Percentiles rank a stretch among this genome's conserved stretches.
Evolutionary conservation across 2,888 invertebrate genomes (phyloP).

Genomic region (Lacanobia oleracea): DNA sequence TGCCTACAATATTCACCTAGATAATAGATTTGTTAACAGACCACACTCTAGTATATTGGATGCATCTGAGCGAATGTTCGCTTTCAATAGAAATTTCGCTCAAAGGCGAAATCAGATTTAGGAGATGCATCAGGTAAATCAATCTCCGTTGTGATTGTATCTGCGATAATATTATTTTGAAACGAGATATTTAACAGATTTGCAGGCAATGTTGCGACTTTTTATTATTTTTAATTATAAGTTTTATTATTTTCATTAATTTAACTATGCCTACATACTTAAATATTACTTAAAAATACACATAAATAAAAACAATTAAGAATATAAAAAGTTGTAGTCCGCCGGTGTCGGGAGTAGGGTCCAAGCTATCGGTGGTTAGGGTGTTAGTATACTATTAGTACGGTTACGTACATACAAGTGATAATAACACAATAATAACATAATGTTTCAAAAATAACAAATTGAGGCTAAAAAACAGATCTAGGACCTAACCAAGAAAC

Average conservation of each 20-base stretch:
- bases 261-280: too few species aligned
- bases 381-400: too few species aligned
- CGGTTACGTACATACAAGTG: too few species aligned
- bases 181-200: background rate
- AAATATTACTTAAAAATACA: too few species aligned
- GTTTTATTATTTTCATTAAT: too few species aligned
- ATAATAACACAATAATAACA: too few species aligned
- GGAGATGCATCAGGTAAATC: constrained; percentile 4
- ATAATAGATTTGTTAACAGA: background rate
- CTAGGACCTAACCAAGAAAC: background rate
- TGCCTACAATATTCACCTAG: background rate
- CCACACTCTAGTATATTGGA: constrained; percentile 10
- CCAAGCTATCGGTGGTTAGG: too few species aligned
- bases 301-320: too few species aligned
- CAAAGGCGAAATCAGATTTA: constrained; percentile 17
- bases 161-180: background rate
- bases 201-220: background rate
- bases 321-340: too few species aligned
- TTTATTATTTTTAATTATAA: background rate
- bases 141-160: constrained; percentile 10
- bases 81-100: constrained; percentile 21
- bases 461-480: background rate
- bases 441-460: background rate
- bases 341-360: too few species aligned
- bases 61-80: constrained; percentile 16